Base-by-base conservation (phyloP, 2,888 invertebrate species). In the Pammene aurita region DNA sequence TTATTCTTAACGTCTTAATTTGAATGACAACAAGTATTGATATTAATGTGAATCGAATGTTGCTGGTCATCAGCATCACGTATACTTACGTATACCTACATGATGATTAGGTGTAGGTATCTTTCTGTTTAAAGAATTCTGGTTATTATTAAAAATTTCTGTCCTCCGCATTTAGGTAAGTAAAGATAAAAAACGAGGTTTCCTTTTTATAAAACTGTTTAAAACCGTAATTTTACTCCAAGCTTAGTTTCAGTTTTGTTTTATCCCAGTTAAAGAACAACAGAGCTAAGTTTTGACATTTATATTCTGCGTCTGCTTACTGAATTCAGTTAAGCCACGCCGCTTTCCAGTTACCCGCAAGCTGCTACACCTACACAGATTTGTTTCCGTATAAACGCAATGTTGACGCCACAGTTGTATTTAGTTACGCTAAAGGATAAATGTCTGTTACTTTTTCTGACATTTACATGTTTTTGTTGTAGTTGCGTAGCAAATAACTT, bases 311-410 rank as follows among this genome's bases (percentile, higher is more conserved):
- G 76, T 78, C 77, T 77, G 76, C 74, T 77, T 74, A 76, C 76
- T 80, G 79, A 79, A 80, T 80, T 77, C 74, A 71, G 75, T 78
- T 80, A 77, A 77, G 76, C 75, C 72, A 70, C 73, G 74, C 76
- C 74, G 74, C 77, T 79, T 78, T 75, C 78, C 76, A 79, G 77
- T 77, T 77, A 78, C 77, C 78, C 73, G 67, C 77, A 72, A 73
- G 71, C 71, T 77, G 75, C 70, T 74, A 73, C 78, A 73, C 74
- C 70, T 74, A 73, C 78, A 73, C 74, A 78, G 77, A 82, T 82
- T 80, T 79, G 76, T 75, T 72, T 73, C 65, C 55, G 58, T 54
- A 64, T 54, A 64, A 65, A 69, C 64, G 58, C 44, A 52, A 58
- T 54, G 65, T 69, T 69, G 58, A 60, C 54, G 69, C 58, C 57